Conservation (phyloP, 2,888 invertebrate species). For the Hypena proboscidalis region DNA sequence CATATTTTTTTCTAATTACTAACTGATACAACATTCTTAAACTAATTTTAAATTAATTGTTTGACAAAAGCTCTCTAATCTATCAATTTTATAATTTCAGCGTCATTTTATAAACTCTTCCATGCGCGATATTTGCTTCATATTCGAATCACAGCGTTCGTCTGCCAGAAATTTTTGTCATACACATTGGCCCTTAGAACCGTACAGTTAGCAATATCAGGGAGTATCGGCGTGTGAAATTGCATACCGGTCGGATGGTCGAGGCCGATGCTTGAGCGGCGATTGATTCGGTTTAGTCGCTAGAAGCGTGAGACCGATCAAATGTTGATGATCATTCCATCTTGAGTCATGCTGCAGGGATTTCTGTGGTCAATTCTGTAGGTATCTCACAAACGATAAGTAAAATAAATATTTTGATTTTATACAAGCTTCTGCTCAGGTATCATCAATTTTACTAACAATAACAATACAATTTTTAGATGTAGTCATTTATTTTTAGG, state of each 20-base stretch:
- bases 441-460: no score
- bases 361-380: no score
- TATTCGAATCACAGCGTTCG: slow-evolving; percentile 36
- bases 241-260: slow-evolving; percentile 56
- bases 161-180: slow-evolving; percentile 50
- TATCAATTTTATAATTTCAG: no score
- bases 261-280: slow-evolving; percentile 40
- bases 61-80: no score
- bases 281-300: slow-evolving; percentile 45
- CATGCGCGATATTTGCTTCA: slow-evolving; percentile 33
- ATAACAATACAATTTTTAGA: no score
- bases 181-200: slow-evolving; percentile 45
- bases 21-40: no score
- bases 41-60: no score
- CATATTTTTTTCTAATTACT: no score
- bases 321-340: slow-evolving; percentile 29
- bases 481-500: no score
- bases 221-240: slow-evolving; percentile 68
- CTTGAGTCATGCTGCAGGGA: slow-evolving; percentile 6
- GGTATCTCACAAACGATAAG: no score
- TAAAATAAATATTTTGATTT: no score
- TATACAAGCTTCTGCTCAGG: no score
- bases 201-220: slow-evolving; percentile 64
- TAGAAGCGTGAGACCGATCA: slow-evolving; percentile 28
- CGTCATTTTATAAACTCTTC: slow-evolving; percentile 21